Base-by-base conservation (phyloP, 2,113 vertebrate genomes). In the Bufo gargarizans region DNA sequence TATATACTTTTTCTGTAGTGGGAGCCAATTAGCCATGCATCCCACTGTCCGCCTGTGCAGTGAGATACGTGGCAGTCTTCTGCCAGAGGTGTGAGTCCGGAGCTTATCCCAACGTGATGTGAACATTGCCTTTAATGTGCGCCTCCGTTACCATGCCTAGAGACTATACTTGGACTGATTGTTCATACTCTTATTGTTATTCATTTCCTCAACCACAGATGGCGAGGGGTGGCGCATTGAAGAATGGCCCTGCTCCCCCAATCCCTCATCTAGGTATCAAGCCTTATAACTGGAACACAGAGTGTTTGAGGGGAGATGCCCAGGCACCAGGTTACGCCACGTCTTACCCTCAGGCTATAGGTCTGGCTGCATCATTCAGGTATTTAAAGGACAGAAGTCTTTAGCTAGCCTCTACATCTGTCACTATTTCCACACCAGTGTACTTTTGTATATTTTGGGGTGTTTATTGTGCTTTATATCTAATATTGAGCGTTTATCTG, bases 251-350 rank as follows among this genome's bases (percentile, higher is more conserved):
- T 20, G 93, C 93, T 0, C 93, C 93, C 58, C 90, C 93, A 4
- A 87, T 93, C 65, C 89, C 91, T 0, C 89, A 91, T 1, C 7
- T 94, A 80, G 93, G 93, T 53, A 91, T 93, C 56, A 89, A 19
- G 10, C 92, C 93, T 63, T 94, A 91, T 89, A 91, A 90, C 90
- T 94, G 93, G 93, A 94, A 93, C 88, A 94, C 93, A 0, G 93
- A 94, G 77, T 91, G 93, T 22, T 89, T 95, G 82, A 90, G 92
- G 84, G 90, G 92, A 0, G 94, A 93, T 0, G 90, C 3, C 2
- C 87, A 91, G 72, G 93, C 93, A 0, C 92, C 86, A 0, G 93
- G 92, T 0, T 94, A 92, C 86, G 90, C 92, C 17, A 93, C 90
- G 11, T 90, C 91, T 17, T 92, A 89, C 19, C 89, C 91, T 19